Base-by-base conservation (phyloP, 2,113 vertebrate genomes). In the Capricornis sumatraensis region DNA sequence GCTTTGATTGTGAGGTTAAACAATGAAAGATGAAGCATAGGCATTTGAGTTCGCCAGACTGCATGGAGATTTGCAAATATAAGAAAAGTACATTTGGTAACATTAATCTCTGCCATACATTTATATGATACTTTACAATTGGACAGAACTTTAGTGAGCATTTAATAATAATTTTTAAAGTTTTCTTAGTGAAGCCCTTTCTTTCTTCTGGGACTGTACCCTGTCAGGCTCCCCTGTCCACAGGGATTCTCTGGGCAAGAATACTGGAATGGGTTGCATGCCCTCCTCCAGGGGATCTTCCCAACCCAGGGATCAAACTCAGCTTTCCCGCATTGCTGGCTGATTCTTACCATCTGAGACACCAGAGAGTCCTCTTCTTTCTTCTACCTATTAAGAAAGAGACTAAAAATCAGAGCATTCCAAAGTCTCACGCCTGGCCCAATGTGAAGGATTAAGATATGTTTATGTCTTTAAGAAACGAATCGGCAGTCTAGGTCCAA, bases 321-420 rank as follows among this genome's bases (percentile, higher is more conserved):
- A 74, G 10, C 2, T 40, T 10, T 71, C 67, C 67, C 0, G 0
- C 67, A 74, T 1, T 74, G n/a, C n/a, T 12, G 19, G 67, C n/a
- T 40, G 67, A 23, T 40, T 74, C n/a, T 74, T 40, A 40, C n/a
- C 5, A 40, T 23, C n/a, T 40, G 67, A 74, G 67, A 5, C 67
- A 40, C 19, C 21, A 40, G 19, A 36, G 6, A 3, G n/a, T 0
- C 7, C 28, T 3, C 23, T 62, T 52, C 15, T 71, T 79, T 78
- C 40, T 89, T 71, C 45, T 88, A 79, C 7, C 2, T 83, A 9
- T 11, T 64, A 84, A 78, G 12, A 21, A 12, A 52, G 1, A 67
- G 27, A 7, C 17, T 67, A 78, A 36, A 78, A 88, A 58, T 92
- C 11, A 85, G 8, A 67, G 2, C 7, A 33, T 3, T 33, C 12